Evolutionary conservation across 2,888 invertebrate genomes (phyloP).

Genomic region (Unio delphinus): DNA sequence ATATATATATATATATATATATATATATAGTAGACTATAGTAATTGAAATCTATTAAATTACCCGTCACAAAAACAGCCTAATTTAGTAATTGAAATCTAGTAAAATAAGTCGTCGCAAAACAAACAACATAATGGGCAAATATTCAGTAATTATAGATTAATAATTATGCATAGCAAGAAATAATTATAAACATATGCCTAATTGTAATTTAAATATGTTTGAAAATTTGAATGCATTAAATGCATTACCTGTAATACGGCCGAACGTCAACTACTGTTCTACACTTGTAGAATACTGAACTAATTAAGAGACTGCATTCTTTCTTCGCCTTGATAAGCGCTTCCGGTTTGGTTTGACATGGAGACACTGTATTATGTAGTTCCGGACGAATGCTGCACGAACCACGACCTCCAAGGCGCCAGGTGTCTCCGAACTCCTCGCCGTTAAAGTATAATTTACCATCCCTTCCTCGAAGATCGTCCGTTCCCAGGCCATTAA

Average conservation of each 20-base stretch:
- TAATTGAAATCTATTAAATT: no score
- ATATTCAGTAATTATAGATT: no score
- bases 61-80: no score
- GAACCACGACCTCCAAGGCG: conserved; percentile 82
- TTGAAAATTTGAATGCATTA: no score
- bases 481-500: conserved; percentile 88
- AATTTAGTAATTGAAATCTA: no score
- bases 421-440: conserved; percentile 90
- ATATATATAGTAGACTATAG: no score
- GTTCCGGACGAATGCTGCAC: conserved; percentile 53
- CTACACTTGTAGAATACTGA: conserved; percentile 83
- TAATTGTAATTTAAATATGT: no score
- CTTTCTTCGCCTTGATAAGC: conserved; percentile 54
- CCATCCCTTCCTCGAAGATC: conserved; percentile 77
- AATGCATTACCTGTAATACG: conserved; percentile 84
- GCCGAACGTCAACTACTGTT: conserved; percentile 83
- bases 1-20: no score
- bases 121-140: no score
- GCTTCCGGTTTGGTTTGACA: conserved; percentile 47
- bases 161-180: no score
- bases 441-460: conserved; percentile 77
- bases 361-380: conserved; percentile 38
- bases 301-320: conserved; percentile 75
- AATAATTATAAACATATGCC: no score
- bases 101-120: no score